Evolutionary conservation across 2,113 vertebrate genomes (phyloP), one percentile per base, ranked within the genome.

Genomic region (Dromas ardeola): DNA sequence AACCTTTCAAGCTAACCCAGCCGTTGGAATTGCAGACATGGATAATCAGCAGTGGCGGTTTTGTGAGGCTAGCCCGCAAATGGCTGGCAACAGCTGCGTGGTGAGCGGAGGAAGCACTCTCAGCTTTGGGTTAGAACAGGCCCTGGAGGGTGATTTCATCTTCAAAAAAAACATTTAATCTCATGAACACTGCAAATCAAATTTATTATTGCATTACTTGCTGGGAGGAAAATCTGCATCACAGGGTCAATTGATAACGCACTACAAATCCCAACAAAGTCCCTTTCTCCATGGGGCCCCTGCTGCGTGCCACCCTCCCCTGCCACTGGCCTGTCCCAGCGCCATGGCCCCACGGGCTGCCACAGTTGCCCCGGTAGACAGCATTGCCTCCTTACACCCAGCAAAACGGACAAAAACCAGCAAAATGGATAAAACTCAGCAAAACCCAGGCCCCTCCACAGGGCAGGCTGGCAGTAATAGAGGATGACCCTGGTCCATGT

Each of bases 141-240:
- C 98, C 97, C 97, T 95, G 62, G 98, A 98, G 98, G 86, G 94
- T 95, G 97, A 98, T 98, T 98, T 97, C 95, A 98, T 97, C 88
- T 82, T 95, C 74, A 97, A 97, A 95, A 96, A 96, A 98, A 97
- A 93, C 96, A 97, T 96, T 98, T 98, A 98, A 98, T 98, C 97
- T 96, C 95, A 93, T 92, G 97, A 96, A 96, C 26, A 63, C 96
- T 96, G 53, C 97, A 98, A 98, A 98, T 97, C 93, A 97, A 94
- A 97, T 98, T 98, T 98, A 98, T 97, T 97, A 97, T 97, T 98
- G 97, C 97, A 97, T 98, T 98, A 98, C 84, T 96, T 89, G 87
- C 87, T n/a, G 30, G 77, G 81, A 95, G 91, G 94, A 95, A 95
- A 98, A 94, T 97, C 97, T 97, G 94, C 94, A 96, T 94, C 59